Conservation (phyloP, 2,797 vertebrate genomes). For the Labeo calbasu region DNA sequence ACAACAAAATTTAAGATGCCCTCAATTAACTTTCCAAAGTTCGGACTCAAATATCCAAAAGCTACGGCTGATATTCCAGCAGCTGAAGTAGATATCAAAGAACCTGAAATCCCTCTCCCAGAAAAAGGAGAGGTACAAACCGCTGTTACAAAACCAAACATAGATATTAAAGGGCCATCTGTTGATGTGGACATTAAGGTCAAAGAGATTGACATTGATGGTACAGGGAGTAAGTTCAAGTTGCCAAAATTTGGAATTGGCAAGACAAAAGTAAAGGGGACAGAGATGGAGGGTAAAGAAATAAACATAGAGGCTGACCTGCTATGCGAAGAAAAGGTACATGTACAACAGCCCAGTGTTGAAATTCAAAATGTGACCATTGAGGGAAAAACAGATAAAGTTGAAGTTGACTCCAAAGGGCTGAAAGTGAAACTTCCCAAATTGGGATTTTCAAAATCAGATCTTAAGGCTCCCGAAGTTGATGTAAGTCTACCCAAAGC, state of each 20-base stretch:
- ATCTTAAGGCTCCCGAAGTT: background rate
- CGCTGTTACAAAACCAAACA: conserved; percentile 32
- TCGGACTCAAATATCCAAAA: conserved; percentile 31
- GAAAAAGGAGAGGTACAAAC: rapidly evolving
- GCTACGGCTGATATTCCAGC: conserved; percentile 36
- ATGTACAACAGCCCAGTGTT: conserved; percentile 12
- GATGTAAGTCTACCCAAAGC: conserved; percentile 38
- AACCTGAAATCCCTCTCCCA: conserved; percentile 31
- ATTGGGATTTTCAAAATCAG: conserved; percentile 2
- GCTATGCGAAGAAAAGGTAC: conserved; percentile 31
- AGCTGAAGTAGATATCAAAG: conserved; percentile 52
- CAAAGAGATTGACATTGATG: conserved; percentile 19
- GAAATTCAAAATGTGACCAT: conserved; percentile 11
- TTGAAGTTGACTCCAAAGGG: conserved; percentile 47
- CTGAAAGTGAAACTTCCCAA: conserved; percentile 46
- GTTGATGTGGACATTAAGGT: conserved; percentile 21
- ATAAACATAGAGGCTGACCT: conserved; percentile 38
- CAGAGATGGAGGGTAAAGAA: conserved; percentile 3
- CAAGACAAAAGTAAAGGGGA: conserved; percentile 32
- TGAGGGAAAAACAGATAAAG: conserved; percentile 13
- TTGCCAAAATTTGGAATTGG: conserved; percentile 17
- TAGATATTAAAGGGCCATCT: conserved; percentile 29
- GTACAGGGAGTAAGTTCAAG: conserved; percentile 51
- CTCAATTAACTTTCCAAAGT: conserved; percentile 51
- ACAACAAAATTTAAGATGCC: conserved; percentile 49